Evolutionary conservation across 2,797 vertebrate genomes (phyloP), one percentile per base, ranked within the genome.

Genomic region (Hirundo rustica): DNA sequence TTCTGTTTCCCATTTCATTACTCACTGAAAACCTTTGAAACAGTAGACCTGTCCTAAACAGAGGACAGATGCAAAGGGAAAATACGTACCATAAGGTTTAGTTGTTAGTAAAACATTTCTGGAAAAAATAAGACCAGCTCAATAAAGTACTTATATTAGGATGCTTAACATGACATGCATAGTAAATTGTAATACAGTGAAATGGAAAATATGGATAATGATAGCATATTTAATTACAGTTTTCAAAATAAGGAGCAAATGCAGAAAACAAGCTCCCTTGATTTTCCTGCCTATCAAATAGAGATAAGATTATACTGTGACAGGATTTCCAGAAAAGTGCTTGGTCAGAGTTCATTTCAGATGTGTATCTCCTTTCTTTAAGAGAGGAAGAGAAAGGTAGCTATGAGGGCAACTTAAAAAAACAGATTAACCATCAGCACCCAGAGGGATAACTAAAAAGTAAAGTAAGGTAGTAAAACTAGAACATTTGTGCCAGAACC

Each of bases 1-100:
- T 71, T 96, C 83, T 92, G 77, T 88, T 86, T 91, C 50, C 79
- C 57, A 95, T 84, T 93, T 94, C 86, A 61, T 21, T 92, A 40
- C 36, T 89, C 27, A 57, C 23, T 76, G 44, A 80, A 94, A 89
- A 93, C 66, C 32, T 94, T 83, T 94, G 66, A 92, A 93, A 61
- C 27, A 73, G 40, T 88, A 76, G 75, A 92, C 61, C 88, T 86
- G 73, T 74, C 44, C 68, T 92, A 64, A 91, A 76, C 42, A 82
- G 76, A 86, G 64, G 87, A 75, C 50, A 86, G 36, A 94, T 70
- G 68, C 64, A 85, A 55, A 81, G 30, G 26, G 45, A 93, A 80
- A 92, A 76, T 34, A 34, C 29, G 93, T 34, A 77, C 71, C 58
- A 78, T 66, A 32, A 19, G 11, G 88, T 77, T 74, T 77, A 68